These are phyloP conservation scores for Xenus cinereus DNA, from an alignment of 2,113 vertebrate species.

Conservation along the genomic window DNA sequence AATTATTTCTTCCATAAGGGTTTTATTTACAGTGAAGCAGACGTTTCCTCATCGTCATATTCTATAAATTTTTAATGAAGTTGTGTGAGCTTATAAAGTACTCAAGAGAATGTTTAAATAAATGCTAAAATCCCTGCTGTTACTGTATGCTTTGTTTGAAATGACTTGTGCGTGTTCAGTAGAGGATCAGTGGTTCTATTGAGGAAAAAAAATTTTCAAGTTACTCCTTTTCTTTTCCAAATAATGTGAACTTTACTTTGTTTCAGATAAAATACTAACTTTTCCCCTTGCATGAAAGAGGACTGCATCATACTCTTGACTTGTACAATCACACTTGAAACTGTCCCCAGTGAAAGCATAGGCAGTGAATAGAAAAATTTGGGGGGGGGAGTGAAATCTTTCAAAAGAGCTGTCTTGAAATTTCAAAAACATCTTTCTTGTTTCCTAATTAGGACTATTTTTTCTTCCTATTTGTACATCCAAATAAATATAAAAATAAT, in stretches of 20 bases:
- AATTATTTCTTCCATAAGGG: background rate
- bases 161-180: background rate
- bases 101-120: background rate
- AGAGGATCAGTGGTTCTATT: background rate
- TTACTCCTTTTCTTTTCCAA: background rate
- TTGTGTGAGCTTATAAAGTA: background rate
- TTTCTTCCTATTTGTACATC: background rate
- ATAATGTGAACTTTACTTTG: background rate
- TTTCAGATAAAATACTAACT: background rate
- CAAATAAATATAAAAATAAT: background rate
- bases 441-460: background rate
- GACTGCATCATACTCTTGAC: background rate
- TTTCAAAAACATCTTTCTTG: background rate
- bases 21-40: background rate
- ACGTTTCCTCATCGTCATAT: background rate
- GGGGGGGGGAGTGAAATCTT: background rate
- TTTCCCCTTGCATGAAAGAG: background rate
- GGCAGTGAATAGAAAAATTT: background rate
- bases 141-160: background rate
- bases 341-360: background rate
- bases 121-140: background rate
- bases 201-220: background rate
- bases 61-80: slow-evolving; percentile 8
- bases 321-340: background rate
- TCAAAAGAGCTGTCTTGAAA: background rate